Base-by-base conservation (phyloP, 2,888 invertebrate genomes). In the Cantharis rustica region DNA sequence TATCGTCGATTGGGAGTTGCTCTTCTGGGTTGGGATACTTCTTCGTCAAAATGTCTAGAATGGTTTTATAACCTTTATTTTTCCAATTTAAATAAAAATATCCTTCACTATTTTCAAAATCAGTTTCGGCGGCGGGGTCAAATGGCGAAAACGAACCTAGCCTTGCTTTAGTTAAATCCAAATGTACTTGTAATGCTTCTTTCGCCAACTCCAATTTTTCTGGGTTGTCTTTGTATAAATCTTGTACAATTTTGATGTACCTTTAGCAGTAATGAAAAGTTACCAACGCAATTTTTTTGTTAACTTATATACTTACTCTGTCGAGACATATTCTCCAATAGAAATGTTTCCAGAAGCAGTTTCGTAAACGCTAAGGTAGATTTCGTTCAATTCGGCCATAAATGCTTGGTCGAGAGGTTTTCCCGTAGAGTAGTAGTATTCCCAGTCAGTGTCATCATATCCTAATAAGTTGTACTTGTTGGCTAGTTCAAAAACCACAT, bases 101-200 rank as follows among this genome's bases (percentile, higher is more conserved):
- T 20, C 64, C 64, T 66, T 66, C 62, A 9, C 26, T n/a, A 3
- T 1, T 0, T 61, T 92, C 89, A 84, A 92, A 93, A 79, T 93
- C 91, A 0, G 93, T 93, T 77, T 88, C 88, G 0, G 93, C 89
- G 0, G 95, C 95, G 69, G 94, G 91, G 61, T 93, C 89, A 88
- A 91, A 88, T 91, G 95, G 88, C 85, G 91, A 86, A 89, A 91
- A 90, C 80, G 93, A 88, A 72, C 93, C 91, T 87, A 63, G 31
- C 2, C 16, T 2, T 10, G 17, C 15, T n/a, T 23, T 10, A 3
- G 16, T 16, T 1, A 0, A 4, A 26, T 63, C 26, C 10, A 17
- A n/a, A 10, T 63, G 23, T 9, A 16, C 2, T 23, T 71, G 5
- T 16, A 71, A n/a, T 61, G 63, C 62, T 1, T 71, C 66, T 9